Evolutionary conservation across 2,113 vertebrate species (phyloP), one percentile per base, ranked within the genome.

Genomic region (Sander vitreus): DNA sequence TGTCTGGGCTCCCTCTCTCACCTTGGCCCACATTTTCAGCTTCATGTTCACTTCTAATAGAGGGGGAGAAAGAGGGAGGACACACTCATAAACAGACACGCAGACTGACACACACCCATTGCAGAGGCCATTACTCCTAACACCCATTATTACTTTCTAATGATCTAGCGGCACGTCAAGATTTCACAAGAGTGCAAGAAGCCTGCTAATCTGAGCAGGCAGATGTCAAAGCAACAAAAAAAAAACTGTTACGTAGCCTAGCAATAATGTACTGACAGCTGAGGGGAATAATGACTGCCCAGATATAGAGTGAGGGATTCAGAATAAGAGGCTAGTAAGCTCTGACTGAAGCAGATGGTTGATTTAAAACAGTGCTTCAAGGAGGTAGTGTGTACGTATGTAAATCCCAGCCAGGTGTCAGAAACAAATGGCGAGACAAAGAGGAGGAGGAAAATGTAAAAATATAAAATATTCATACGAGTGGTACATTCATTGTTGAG

Each of bases 21-120:
- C 90, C 91, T 86, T 88, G 90, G 81, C 89, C 91, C 84, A 78
- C 79, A 88, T 92, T 90, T 76, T 59, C 71, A 78, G 77, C 50
- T 64, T 87, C 81, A 74, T 66, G 70, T 66, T 84, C 33, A 68
- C 79, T 59, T 54, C 71, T 77, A 75, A 84, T 66, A 30, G 53
- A 70, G 60, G n/a, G 50, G 39, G 30, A 66, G 70, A 64, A 50
- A 25, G 59, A 30, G 68, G 63, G 39, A 50, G 63, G 59, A 27
- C 67, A 78, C 75, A 83, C 70, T 80, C 39, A 78, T 47, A 80
- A 33, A 79, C 63, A 83, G 48, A 78, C 75, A 39, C 59, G 51
- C 50, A 71, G 4, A 51, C 51, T 25, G 4, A 65, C 45, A 60
- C 55, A 74, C 60, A 77, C 36, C 60, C 64, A 84, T 74, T 15